phyloP scores from a whole-genome alignment of 2,113 vertebrate species.

The Melanerpes aurifrons region DNA sequence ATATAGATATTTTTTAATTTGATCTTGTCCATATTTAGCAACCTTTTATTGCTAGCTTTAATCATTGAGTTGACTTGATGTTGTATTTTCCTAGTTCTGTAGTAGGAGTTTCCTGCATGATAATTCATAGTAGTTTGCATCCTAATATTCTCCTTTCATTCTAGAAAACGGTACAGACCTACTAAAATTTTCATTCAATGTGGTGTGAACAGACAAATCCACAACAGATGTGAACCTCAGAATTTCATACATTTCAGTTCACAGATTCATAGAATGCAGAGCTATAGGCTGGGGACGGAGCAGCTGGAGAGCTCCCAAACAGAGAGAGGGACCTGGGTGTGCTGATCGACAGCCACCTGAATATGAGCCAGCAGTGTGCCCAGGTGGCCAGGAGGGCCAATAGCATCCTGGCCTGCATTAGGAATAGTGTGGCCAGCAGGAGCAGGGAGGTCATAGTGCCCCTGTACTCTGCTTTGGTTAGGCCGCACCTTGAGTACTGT shows the following conservation, averaged over 20 bases:
- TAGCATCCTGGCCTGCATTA: too few relatives aligned
- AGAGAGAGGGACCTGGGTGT: too few relatives aligned
- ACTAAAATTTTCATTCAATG: background rate
- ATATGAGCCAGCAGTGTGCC: too few relatives aligned
- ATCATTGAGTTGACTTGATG: background rate
- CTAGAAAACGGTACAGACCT: background rate
- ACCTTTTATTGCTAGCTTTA: background rate
- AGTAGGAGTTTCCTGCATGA: background rate
- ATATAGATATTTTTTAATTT: background rate
- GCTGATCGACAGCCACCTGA: too few relatives aligned
- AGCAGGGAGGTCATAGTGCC: too few relatives aligned
- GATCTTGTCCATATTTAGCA: background rate
- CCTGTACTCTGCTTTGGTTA: too few relatives aligned
- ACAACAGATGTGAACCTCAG: background rate
- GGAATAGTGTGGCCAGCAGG: too few relatives aligned
- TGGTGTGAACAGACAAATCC: background rate
- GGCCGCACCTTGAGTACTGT: too few relatives aligned
- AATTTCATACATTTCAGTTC: background rate
- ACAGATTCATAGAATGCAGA: too few relatives aligned
- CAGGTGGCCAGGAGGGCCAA: too few relatives aligned
- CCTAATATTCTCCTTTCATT: background rate
- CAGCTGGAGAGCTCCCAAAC: too few relatives aligned
- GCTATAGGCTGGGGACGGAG: too few relatives aligned
- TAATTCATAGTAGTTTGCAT: background rate
- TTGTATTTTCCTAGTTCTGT: background rate